These are phyloP conservation scores for Osmerus mordax DNA, from an alignment of 2,113 vertebrate genomes.

Conservation along the genomic window DNA sequence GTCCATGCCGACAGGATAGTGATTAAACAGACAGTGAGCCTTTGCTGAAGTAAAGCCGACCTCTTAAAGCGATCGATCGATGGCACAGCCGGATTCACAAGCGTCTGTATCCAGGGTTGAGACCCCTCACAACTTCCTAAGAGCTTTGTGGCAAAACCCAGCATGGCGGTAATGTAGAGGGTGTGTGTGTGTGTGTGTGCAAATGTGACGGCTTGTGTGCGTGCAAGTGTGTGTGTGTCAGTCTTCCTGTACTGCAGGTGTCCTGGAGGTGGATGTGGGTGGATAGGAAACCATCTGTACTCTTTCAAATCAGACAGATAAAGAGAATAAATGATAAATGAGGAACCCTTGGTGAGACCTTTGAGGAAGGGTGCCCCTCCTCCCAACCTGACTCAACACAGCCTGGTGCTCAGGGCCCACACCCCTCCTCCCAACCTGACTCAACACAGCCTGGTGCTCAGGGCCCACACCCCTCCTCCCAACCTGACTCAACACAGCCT, in stretches of 20 bases:
- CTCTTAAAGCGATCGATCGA: not conserved
- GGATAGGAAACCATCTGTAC: not conserved
- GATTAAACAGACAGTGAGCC: slow-evolving; percentile 15
- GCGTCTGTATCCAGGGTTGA: not conserved
- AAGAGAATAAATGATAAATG: slow-evolving; percentile 23
- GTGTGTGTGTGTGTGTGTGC: not conserved
- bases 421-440: too few species aligned
- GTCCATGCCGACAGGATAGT: not conserved
- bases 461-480: too few species aligned
- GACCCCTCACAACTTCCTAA: slow-evolving; percentile 6
- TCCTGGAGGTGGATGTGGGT: not conserved
- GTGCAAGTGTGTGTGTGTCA: not conserved
- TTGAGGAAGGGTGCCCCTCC: too few species aligned
- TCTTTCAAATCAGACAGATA: not conserved
- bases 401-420: too few species aligned
- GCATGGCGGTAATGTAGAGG: slow-evolving; percentile 2
- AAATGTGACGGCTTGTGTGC: not conserved
- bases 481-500: too few species aligned
- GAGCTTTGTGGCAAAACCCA: slow-evolving; percentile 4
- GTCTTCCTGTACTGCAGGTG: slow-evolving; percentile 1
- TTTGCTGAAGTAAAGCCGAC: not conserved
- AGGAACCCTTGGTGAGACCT: slow-evolving; percentile 23
- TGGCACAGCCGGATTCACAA: slow-evolving; percentile 18
- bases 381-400: too few species aligned
- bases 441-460: too few species aligned